Percentiles rank a stretch among this genome's conserved stretches.
Evolutionary conservation across 2,797 vertebrate species (phyloP).

Genomic region (Staurois parvus): DNA sequence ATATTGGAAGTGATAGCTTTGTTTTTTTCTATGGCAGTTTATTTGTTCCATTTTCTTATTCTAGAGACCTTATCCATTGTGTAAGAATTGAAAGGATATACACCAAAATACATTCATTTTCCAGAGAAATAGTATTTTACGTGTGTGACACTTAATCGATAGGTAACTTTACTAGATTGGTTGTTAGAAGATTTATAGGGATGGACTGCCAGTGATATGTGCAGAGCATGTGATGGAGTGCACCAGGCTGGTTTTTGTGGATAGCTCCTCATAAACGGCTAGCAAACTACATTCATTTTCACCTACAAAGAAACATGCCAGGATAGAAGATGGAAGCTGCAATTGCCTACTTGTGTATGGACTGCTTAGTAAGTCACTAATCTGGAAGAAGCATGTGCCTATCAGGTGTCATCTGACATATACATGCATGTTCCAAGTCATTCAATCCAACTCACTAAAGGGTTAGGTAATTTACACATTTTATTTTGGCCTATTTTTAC

Average conservation of each 20-base stretch:
- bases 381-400: no score
- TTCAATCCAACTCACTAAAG: no score
- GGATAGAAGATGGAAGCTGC: no score
- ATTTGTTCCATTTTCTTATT: constrained; percentile 2
- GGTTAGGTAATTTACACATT: no score
- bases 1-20: no score
- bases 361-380: no score
- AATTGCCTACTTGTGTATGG: no score
- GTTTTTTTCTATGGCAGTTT: background rate
- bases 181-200: constrained; percentile 30
- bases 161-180: constrained; percentile 12
- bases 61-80: background rate
- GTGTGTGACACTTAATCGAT: constrained; percentile 43
- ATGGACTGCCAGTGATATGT: constrained; percentile 23
- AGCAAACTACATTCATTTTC: background rate
- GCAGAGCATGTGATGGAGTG: constrained; percentile 1
- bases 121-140: constrained; percentile 16
- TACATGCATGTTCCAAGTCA: no score
- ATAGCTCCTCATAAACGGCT: background rate
- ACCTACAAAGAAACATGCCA: no score
- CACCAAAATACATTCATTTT: constrained; percentile 17
- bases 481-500: no score
- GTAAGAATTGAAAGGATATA: constrained; percentile 35
- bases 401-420: no score
- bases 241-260: background rate